These are phyloP conservation scores for Prionchulus punctatus DNA, from an alignment of 2,888 invertebrate species.

Conservation along the genomic window DNA sequence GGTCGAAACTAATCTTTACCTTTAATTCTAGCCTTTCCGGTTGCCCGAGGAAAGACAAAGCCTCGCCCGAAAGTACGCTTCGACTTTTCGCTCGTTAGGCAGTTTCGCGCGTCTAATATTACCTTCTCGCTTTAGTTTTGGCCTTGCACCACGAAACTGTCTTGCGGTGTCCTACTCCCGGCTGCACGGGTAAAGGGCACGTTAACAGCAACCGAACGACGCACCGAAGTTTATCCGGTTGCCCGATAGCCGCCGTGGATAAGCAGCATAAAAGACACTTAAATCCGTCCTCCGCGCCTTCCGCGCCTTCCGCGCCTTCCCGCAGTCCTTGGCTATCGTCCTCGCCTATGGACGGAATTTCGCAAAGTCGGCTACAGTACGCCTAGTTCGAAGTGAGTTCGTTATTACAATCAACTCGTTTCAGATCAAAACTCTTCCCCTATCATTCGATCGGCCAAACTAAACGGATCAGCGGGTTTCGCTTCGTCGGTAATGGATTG, in stretches of 20 bases:
- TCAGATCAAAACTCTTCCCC: too few relatives aligned
- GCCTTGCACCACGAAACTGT: conserved; percentile 28
- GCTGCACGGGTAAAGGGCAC: conserved; percentile 96
- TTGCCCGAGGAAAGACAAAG: conserved; percentile 93
- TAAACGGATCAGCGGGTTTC: too few relatives aligned
- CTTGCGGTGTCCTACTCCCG: conserved; percentile 52
- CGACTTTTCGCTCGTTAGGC: too few relatives aligned
- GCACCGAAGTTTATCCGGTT: conserved; percentile 40
- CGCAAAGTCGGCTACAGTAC: too few relatives aligned
- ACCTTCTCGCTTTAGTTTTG: conserved; percentile 12
- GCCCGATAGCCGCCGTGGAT: background rate
- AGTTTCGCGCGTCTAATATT: too few relatives aligned
- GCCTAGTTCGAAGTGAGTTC: too few relatives aligned
- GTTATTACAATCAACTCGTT: too few relatives aligned
- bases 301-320: too few relatives aligned
- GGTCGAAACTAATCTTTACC: conserved; percentile 7
- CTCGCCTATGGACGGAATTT: too few relatives aligned
- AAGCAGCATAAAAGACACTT: background rate
- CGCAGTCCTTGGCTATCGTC: too few relatives aligned
- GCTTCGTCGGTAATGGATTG: too few relatives aligned
- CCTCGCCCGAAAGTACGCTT: conserved; percentile 87
- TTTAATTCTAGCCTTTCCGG: conserved; percentile 66
- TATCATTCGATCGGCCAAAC: too few relatives aligned
- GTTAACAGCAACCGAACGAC: conserved; percentile 93
- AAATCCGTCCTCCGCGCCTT: background rate